These are phyloP conservation scores for human (Homo sapiens) DNA, from an alignment of 2,113 vertebrate genomes.

Conservation along the genomic window GRCh38 chr9:20524501-20525000, in stretches of 20 bases:
- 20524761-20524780: neutral
- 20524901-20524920: neutral
- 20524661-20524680: neutral
- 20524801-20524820: neutral
- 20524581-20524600: neutral
- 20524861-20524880: conserved; percentile 24
- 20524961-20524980: neutral
- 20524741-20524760: neutral
- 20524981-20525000: neutral
- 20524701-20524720: neutral
- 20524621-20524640: conserved; percentile 32
- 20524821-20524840: neutral
- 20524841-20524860: neutral
- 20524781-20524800: accelerated
- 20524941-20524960: neutral
- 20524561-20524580: neutral
- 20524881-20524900: conserved; percentile 31
- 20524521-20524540: neutral
- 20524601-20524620: neutral
- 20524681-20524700: neutral
- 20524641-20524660: neutral
- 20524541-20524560: neutral
- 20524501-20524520: neutral
- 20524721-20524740: neutral
- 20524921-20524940: neutral